Evolutionary conservation across 2,888 invertebrate genomes (phyloP).

Genomic region (Caenorhabditis angaria): DNA sequence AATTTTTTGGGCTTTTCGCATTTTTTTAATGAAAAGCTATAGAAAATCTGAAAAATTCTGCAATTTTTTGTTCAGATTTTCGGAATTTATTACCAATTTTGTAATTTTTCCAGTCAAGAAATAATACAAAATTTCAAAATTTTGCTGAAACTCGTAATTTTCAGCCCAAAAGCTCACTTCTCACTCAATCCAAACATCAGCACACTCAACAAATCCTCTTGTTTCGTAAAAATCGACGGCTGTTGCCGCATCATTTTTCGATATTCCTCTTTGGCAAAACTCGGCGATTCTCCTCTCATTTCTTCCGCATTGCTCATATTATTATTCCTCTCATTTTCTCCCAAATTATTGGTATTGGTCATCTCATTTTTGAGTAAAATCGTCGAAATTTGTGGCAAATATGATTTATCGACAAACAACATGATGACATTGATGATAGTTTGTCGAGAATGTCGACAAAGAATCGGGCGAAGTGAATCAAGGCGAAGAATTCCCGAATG

Average conservation of each 20-base stretch:
- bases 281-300: slow-evolving; percentile 44
- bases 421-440: slow-evolving; percentile 85
- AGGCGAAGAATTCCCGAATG: slow-evolving; percentile 45
- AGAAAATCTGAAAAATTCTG: too few species aligned
- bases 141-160: too few species aligned
- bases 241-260: slow-evolving; percentile 57
- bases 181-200: slow-evolving; percentile 66
- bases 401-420: slow-evolving; percentile 74
- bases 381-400: slow-evolving; percentile 44
- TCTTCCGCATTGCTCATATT: slow-evolving; percentile 29
- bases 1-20: too few species aligned
- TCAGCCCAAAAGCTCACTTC: slow-evolving; percentile 48
- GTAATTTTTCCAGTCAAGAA: too few species aligned
- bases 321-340: slow-evolving; percentile 16
- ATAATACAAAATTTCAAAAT: too few species aligned
- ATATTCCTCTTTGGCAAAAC: slow-evolving; percentile 53
- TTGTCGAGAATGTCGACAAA: slow-evolving; percentile 50
- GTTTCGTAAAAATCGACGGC: slow-evolving; percentile 55
- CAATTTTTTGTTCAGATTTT: too few species aligned
- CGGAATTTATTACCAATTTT: slow-evolving; percentile 10
- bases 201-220: slow-evolving; percentile 61
- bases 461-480: slow-evolving; percentile 48
- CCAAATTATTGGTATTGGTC: too few species aligned
- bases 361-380: slow-evolving; percentile 56
- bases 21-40: too few species aligned